A percentile compares a stretch with the other conserved stretches of the same genome.
Conservation (phyloP, 2,888 invertebrate genomes). For the Endomychus coccineus region DNA sequence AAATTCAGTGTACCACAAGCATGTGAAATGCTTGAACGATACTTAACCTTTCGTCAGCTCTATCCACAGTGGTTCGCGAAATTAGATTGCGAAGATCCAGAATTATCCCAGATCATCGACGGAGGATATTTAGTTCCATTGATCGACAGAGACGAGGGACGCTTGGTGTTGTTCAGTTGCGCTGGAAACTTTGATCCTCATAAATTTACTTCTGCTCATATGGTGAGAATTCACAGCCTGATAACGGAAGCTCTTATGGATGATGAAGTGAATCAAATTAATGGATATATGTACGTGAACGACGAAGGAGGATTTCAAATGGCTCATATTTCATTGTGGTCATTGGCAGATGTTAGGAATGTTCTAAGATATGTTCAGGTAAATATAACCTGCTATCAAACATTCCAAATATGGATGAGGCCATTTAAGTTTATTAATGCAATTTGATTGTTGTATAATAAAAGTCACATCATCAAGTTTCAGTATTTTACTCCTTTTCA, state of each 20-base stretch:
- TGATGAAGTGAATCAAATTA: constrained; percentile 74
- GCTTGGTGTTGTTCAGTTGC: constrained; percentile 70
- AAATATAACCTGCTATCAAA: too few species aligned
- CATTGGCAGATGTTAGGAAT: constrained; percentile 67
- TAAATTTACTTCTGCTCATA: constrained; percentile 64
- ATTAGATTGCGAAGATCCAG: constrained; percentile 70
- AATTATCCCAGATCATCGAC: constrained; percentile 71
- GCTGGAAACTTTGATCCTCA: constrained; percentile 55
- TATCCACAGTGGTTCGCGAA: constrained; percentile 82
- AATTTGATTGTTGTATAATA: too few species aligned
- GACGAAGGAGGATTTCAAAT: constrained; percentile 77
- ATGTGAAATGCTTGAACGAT: constrained; percentile 80
- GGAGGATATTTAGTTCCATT: constrained; percentile 72
- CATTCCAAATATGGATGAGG: too few species aligned
- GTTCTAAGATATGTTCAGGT: constrained; percentile 74
- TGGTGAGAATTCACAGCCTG: constrained; percentile 78
- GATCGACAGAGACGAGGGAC: constrained; percentile 65
- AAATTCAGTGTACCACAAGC: constrained; percentile 82
- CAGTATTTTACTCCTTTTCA: too few species aligned
- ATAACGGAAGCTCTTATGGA: constrained; percentile 79
- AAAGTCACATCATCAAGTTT: too few species aligned
- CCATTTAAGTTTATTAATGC: too few species aligned
- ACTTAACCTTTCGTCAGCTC: constrained; percentile 75
- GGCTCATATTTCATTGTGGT: constrained; percentile 78
- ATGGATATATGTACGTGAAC: constrained; percentile 78